Base-by-base conservation (phyloP, 1,140 invertebrate genomes). In the Aricia agestis region DNA sequence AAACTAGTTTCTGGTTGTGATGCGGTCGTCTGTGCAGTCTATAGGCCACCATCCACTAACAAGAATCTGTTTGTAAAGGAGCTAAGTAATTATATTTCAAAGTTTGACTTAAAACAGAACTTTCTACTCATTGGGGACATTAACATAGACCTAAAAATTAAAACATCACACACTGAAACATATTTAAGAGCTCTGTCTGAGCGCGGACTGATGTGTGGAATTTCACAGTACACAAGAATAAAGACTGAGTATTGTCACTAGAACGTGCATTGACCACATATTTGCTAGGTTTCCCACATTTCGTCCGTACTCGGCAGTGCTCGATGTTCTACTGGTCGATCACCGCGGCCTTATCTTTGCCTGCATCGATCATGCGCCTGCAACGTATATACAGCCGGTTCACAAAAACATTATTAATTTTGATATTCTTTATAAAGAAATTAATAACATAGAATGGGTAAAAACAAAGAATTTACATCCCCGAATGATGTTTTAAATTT, bases 221-320 rank as follows among this genome's bases (percentile, higher is more conserved):
- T 76, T 36, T 69, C 74, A 45, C 17, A 79, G 11, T 79, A 71
- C 68, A 79, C 76, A 2, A 57, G 78, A 73, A 76, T 76, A 45
- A 61, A 73, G 57, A 68, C 1, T 36, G 9, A 66, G 74, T 58
- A 67, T 19, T 19, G 66, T 73, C 15, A 74, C 73, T 19, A 79
- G 72, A 72, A 72, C 74, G 6, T 79, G 75, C 32, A 76, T 77
- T 31, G 76, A 77, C 58, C 69, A 77, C 70, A 59, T 75, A 18
- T 79, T 77, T 70, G 72, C 69, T n/a, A 58, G 74, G 13, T 73
- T 75, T 41, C 70, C 71, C 67, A 77, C 71, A 68, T 70, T 69
- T 25, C 11, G 58, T 70, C 74, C 72, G 67, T 79, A 71, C 72
- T 68, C 78, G n/a, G 74, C 78, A 6, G 77, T 68, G 72, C 52